Evolutionary conservation across 2,797 vertebrate species (phyloP), one percentile per base, ranked within the genome.

Genomic region (Chiroxiphia lanceolata): DNA sequence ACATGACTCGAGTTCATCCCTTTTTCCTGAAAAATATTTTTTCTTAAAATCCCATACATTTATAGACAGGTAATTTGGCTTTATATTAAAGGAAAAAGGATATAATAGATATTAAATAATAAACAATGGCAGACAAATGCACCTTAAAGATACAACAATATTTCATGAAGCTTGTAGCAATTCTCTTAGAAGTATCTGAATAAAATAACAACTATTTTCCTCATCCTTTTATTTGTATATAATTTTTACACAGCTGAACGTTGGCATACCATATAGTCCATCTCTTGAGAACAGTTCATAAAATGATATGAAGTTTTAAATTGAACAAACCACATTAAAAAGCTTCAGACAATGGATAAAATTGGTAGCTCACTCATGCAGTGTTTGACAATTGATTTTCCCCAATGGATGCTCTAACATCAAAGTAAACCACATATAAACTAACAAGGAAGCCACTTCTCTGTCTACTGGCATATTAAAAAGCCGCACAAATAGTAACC

Each of bases 1-100:
- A 95, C 83, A 48, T 98, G 98, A 94, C 97, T 97, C 42, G 97
- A 95, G 83, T 97, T 96, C 40, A 96, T 70, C 19, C 90, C 96
- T 94, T 97, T 98, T 94, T 98, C 98, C 98, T 99, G 88, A 95
- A 98, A 91, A 64, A 97, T 68, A 88, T 18, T 54, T 81, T 89
- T 75, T 80, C 76, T 95, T 91, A 45, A 88, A 91, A 87, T 67
- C 34, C 10, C 50, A 80, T 12, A 69, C 29, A 79, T 90, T 45
- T 95, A 33, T 75, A 93, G 51, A 84, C 36, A 83, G 44, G 10
- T 93, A 45, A 54, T 82, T 76, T 59, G 13, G 2, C 15, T 88
- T 82, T 38, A 59, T 27, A 48, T 51, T 74, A 57, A 70, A 70
- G 22, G 16, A 40, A 74, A 44, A 93, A 83, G 11, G 29, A 74